Evolutionary conservation across 1,140 invertebrate species (phyloP), one percentile per base, ranked within the genome.

Genomic region (Papilio dardanus): DNA sequence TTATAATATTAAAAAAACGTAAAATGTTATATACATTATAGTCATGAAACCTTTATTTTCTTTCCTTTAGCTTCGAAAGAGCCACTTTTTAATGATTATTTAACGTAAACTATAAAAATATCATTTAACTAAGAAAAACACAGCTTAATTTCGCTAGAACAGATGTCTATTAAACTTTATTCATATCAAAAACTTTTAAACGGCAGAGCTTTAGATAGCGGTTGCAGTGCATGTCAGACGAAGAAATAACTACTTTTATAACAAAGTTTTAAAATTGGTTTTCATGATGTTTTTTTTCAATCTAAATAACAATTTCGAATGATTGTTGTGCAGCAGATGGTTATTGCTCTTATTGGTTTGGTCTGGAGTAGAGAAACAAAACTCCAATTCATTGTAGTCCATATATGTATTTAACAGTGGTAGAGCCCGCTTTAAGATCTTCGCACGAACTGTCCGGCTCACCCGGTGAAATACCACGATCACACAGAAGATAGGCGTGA

Each of bases 41-140:
- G n/a, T n/a, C n/a, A n/a, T n/a, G n/a, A n/a, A n/a, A n/a, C n/a
- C n/a, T n/a, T n/a, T n/a, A n/a, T n/a, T n/a, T n/a, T n/a, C n/a
- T n/a, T n/a, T n/a, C n/a, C n/a, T n/a, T n/a, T n/a, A n/a, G n/a
- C n/a, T n/a, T n/a, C n/a, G n/a, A n/a, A 37, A 37, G 35, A 37
- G 35, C 8, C 3, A 58, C 2, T 28, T 58, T 12, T 10, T 3
- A 58, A 30, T 12, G 12, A 14, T 28, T 4, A 58, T 58, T 24
- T 4, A 28, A 58, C 21, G 24, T 28, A 28, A 2, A 58, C 50
- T 12, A 58, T 28, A 3, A 24, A 24, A 8, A 24, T 24, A n/a
- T n/a, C n/a, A n/a, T n/a, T n/a, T n/a, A n/a, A n/a, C n/a, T n/a
- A 58, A 58, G 50, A 58, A 58, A 58, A 58, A 58, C 54, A 58